Evolutionary conservation across 2,797 vertebrate species (phyloP).

Genomic region (Vultur gryphus): DNA sequence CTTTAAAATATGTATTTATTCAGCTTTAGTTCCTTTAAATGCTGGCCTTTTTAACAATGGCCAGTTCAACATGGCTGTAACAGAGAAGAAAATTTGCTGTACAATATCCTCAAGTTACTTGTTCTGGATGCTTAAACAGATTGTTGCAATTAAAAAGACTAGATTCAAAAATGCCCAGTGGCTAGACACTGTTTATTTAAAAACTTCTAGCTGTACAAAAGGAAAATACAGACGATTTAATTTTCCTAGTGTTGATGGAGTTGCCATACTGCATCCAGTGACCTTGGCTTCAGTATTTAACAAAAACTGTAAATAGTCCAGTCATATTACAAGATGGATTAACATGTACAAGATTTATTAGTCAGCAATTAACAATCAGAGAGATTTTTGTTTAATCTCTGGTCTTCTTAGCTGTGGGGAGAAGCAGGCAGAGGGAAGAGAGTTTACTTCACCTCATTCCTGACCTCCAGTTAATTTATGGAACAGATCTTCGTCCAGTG

Average conservation of each 20-base stretch:
- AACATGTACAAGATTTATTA: neutral
- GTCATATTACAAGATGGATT: neutral
- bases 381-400: neutral
- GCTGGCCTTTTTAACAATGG: neutral
- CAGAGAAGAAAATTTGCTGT: neutral
- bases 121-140: neutral
- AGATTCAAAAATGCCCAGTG: neutral
- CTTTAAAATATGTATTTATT: constrained; percentile 6
- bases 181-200: neutral
- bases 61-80: neutral
- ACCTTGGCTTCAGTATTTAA: neutral
- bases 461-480: constrained; percentile 96
- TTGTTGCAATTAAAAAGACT: neutral
- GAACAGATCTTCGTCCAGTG: constrained; percentile 94
- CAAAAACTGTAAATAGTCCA: neutral
- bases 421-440: neutral
- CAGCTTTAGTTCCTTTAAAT: neutral
- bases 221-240: neutral
- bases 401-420: neutral
- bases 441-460: constrained; percentile 74
- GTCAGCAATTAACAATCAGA: neutral
- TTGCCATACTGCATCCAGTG: neutral
- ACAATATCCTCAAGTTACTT: neutral
- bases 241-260: neutral
- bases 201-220: neutral